Base-by-base conservation (phyloP, 2,888 invertebrate genomes). In the Argynnis bischoffii region DNA sequence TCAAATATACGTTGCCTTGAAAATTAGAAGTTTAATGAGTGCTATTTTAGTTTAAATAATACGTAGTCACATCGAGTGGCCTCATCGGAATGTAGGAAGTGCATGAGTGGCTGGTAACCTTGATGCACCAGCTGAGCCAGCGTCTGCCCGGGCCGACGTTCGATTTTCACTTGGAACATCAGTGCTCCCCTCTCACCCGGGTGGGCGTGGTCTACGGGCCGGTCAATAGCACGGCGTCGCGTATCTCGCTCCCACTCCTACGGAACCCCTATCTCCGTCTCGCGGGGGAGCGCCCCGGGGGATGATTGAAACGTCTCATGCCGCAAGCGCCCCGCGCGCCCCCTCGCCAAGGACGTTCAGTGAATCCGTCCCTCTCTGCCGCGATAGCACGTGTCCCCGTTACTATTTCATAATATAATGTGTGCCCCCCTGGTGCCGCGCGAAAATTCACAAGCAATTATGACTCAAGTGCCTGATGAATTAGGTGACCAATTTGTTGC, bases 281-380 rank as follows among this genome's bases (percentile, higher is more conserved):
- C 85, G 74, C 76, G 57, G 15, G 50, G 60, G 61, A 13, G 61
- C 35, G 85, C 81, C 88, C 79, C 86, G 81, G 86, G 92, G 92
- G 90, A 92, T 92, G 92, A 92, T 92, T 92, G 92, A 92, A 92
- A 90, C 90, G 92, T 92, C 90, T 91, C 90, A 90, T 89, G 92
- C 92, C 92, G 92, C 92, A 91, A 89, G 92, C 92, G 92, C 91
- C 91, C 92, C 92, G 84, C 89, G 84, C 89, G 82, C 89, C 90
- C 90, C 90, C 88, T 84, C 85, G 84, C 90, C 92, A 92, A 92
- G 92, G 92, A 92, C 92, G 91, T 91, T 91, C 91, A 92, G 92
- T 92, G 92, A 92, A 92, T 92, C 92, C 92, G 92, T 92, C 92
- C 92, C 90, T 88, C 91, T 92, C 92, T 90, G 92, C 89, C 89